These are phyloP conservation scores for Theristus sp. DNA, from an alignment of 2,888 invertebrate species.

Conservation along the genomic window DNA sequence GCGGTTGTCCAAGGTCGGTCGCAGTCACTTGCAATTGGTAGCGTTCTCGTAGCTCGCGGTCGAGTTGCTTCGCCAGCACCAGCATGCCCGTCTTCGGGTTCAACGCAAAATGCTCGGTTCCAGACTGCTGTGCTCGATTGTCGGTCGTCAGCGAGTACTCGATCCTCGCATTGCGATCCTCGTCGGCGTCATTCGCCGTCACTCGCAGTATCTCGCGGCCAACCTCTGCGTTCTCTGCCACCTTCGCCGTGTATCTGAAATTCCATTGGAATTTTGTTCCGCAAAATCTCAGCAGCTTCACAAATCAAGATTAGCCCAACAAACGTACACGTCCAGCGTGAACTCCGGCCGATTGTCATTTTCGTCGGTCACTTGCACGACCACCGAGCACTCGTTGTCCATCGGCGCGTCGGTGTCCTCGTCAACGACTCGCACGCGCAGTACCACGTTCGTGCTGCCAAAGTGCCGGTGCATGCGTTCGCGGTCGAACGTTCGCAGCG, in stretches of 20 bases:
- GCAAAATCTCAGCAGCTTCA: too few relatives aligned
- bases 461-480: background rate
- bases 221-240: background rate
- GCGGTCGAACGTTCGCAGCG: conserved; percentile 1
- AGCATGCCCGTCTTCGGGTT: background rate
- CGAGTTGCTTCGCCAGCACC: background rate
- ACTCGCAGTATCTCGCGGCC: background rate
- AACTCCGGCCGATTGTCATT: conserved; percentile 75
- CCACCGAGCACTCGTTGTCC: conserved; percentile 19
- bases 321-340: conserved; percentile 40
- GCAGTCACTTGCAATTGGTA: background rate
- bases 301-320: too few relatives aligned
- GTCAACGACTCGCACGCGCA: conserved; percentile 36
- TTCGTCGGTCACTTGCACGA: conserved; percentile 67
- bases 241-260: background rate
- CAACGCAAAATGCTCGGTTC: background rate
- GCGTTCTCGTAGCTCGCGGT: background rate
- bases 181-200: background rate
- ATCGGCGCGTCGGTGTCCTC: background rate
- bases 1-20: background rate
- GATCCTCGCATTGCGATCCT: background rate
- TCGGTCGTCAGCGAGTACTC: background rate
- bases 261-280: too few relatives aligned
- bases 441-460: conserved; percentile 32
- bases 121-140: too few relatives aligned